phyloP scores from a whole-genome alignment of 2,797 vertebrate genomes.

The Parauchenoglanis ngamensis region DNA sequence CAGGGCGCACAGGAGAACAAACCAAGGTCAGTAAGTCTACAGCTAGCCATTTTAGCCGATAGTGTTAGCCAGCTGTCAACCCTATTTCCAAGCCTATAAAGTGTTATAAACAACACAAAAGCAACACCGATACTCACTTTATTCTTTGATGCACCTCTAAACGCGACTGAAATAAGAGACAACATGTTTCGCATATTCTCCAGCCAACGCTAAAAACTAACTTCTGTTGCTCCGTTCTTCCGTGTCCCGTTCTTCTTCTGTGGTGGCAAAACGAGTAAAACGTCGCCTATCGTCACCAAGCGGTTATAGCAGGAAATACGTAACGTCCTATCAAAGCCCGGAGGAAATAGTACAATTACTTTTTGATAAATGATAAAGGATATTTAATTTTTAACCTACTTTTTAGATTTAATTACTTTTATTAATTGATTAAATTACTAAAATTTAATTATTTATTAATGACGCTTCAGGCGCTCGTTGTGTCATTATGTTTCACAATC shows the following conservation, averaged over 20 bases:
- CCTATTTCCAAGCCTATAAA: not conserved
- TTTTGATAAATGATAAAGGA: not conserved
- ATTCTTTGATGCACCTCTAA: constrained; percentile 65
- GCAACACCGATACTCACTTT: constrained; percentile 57
- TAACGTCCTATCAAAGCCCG: not conserved
- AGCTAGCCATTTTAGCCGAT: not conserved
- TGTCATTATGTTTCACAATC: not conserved
- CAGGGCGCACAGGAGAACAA: not conserved
- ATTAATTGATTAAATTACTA: not conserved
- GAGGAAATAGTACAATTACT: not conserved
- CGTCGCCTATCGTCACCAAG: not conserved
- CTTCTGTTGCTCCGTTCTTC: not conserved
- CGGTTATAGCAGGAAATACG: not conserved
- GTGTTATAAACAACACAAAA: not conserved
- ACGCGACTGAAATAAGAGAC: constrained; percentile 66
- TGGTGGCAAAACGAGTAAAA: not conserved
- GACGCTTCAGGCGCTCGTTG: not conserved
- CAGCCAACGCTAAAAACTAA: not conserved
- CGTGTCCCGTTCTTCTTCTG: not conserved
- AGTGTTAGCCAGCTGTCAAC: not conserved
- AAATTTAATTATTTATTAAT: not conserved
- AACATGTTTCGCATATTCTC: constrained; percentile 69
- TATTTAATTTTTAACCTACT: not conserved
- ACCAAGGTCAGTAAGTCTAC: not conserved
- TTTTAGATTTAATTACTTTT: not conserved